These are phyloP conservation scores for Anguilla japonica DNA, from an alignment of 2,113 vertebrate species.

Conservation along the genomic window DNA sequence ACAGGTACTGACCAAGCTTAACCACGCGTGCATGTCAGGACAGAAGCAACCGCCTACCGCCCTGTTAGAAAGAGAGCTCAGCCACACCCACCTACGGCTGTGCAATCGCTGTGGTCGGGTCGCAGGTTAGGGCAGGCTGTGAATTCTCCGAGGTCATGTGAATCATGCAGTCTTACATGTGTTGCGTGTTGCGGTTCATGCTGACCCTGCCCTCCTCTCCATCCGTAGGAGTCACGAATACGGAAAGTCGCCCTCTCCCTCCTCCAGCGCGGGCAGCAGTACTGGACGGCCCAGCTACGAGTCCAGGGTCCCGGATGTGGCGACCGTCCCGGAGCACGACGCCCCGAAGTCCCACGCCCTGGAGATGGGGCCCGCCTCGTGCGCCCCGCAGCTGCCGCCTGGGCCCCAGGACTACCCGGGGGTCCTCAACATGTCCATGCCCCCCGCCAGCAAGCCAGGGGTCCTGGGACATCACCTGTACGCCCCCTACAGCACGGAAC, in stretches of 20 bases:
- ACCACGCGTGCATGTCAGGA: background rate
- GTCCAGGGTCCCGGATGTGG: constrained; percentile 69
- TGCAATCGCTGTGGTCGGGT: background rate
- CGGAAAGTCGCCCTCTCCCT: constrained; percentile 60
- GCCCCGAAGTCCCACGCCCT: constrained; percentile 53
- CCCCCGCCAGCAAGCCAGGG: constrained; percentile 66
- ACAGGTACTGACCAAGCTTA: constrained; percentile 65
- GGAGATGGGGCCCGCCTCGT: constrained; percentile 54
- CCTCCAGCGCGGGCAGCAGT: constrained; percentile 60
- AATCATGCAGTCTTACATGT: background rate
- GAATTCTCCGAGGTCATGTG: background rate
- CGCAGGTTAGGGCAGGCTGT: background rate
- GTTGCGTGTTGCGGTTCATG: background rate
- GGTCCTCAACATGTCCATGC: constrained; percentile 73
- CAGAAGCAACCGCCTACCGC: background rate
- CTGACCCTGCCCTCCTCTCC: background rate
- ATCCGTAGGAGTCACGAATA: constrained; percentile 57
- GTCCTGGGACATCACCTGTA: constrained; percentile 75
- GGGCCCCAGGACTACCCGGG: constrained; percentile 77
- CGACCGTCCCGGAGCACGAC: constrained; percentile 71
- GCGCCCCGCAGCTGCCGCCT: constrained; percentile 53
- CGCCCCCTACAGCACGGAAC: constrained; percentile 71
- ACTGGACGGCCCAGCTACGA: constrained; percentile 59
- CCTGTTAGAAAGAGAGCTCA: background rate
- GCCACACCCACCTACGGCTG: background rate